Percentiles rank a stretch among this genome's conserved stretches.
These are phyloP conservation scores for Cephonodes hylas DNA, from an alignment of 2,888 invertebrate genomes.

Conservation along the genomic window DNA sequence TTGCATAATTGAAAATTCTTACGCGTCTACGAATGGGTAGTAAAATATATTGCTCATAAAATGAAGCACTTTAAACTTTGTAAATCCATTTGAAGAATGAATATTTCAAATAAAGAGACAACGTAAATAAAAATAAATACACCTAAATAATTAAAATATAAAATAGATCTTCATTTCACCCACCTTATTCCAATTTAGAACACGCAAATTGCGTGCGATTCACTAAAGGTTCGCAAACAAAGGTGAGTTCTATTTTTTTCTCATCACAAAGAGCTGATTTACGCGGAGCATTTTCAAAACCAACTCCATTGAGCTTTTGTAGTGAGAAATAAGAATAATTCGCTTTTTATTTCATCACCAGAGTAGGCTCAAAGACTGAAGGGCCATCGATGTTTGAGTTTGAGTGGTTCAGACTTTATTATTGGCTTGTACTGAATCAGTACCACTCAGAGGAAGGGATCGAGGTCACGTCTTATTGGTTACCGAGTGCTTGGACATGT, in stretches of 20 bases:
- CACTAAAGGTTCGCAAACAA: slow-evolving; percentile 35
- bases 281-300: slow-evolving; percentile 46
- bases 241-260: slow-evolving; percentile 55
- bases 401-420: slow-evolving; percentile 70
- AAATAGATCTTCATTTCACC: not conserved
- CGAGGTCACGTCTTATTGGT: slow-evolving; percentile 57
- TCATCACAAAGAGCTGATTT: slow-evolving; percentile 47
- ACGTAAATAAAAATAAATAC: not conserved
- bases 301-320: slow-evolving; percentile 50
- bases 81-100: no score
- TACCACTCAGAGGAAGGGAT: slow-evolving; percentile 59
- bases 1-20: no score
- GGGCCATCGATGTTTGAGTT: slow-evolving; percentile 67
- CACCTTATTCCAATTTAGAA: slow-evolving; percentile 19
- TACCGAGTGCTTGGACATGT: slow-evolving; percentile 11
- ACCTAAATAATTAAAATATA: not conserved
- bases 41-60: no score
- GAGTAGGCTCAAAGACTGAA: slow-evolving; percentile 63
- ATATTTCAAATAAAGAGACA: not conserved
- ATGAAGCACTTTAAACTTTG: no score
- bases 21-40: no score
- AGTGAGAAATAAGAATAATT: slow-evolving; percentile 71
- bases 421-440: slow-evolving; percentile 67
- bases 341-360: slow-evolving; percentile 70
- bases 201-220: slow-evolving; percentile 13